A percentile compares a stretch with the other conserved stretches of the same genome.
These are phyloP conservation scores for Meandrusa payeni DNA, from an alignment of 2,888 invertebrate species.

Conservation along the genomic window DNA sequence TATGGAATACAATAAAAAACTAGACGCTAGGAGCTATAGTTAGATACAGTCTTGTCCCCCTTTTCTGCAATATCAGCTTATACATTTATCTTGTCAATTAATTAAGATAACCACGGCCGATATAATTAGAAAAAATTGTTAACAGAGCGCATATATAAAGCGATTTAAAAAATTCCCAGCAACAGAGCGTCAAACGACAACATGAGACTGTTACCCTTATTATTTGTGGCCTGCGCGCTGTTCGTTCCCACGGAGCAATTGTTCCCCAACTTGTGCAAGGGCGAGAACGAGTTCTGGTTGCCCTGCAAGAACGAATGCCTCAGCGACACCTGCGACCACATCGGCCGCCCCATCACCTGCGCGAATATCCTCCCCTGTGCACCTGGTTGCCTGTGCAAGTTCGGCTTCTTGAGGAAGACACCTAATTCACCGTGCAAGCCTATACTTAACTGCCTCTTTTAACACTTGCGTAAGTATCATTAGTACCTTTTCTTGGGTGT, in stretches of 20 bases:
- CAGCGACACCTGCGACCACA: constrained; percentile 1
- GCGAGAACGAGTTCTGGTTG: neutral
- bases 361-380: neutral
- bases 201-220: constrained; percentile 2
- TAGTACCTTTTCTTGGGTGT: neutral
- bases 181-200: too few species aligned
- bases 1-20: too few species aligned
- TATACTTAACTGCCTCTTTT: constrained; percentile 7
- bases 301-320: constrained; percentile 11
- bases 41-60: too few species aligned
- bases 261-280: too few species aligned
- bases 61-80: too few species aligned
- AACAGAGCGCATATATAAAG: too few species aligned
- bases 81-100: too few species aligned
- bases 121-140: too few species aligned
- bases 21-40: too few species aligned
- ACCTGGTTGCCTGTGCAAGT: constrained; percentile 8
- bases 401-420: constrained; percentile 15
- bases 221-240: neutral
- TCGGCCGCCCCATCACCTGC: neutral
- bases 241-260: neutral
- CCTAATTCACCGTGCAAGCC: constrained; percentile 5
- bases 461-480: neutral
- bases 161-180: too few species aligned
- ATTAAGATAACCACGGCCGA: too few species aligned